phyloP scores from a whole-genome alignment of 1,140 invertebrate species.

The Reticulitermes speratus region DNA sequence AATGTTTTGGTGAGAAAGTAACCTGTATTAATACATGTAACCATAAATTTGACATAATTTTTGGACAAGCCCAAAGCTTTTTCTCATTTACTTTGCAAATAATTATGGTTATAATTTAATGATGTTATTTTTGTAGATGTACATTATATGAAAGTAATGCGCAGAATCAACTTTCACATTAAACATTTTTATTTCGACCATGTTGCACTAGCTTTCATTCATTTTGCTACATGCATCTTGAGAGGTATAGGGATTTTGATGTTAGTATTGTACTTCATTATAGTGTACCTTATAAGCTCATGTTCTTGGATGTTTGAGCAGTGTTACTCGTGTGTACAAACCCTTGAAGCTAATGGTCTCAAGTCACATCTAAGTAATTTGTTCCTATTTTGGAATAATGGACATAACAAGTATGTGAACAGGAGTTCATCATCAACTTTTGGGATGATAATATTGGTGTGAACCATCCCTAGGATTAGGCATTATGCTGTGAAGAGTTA shows the following conservation, averaged over 20 bases:
- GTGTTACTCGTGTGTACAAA: not conserved
- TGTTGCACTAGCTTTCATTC: not conserved
- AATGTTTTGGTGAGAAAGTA: too few relatives aligned
- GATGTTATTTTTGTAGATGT: not conserved
- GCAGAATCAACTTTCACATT: not conserved
- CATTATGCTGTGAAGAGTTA: too few relatives aligned
- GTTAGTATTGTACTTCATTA: not conserved
- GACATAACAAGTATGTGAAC: too few relatives aligned
- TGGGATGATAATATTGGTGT: too few relatives aligned
- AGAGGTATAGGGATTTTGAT: not conserved
- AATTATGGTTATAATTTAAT: not conserved
- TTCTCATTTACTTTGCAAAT: not conserved
- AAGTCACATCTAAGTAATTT: not conserved
- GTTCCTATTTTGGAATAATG: not conserved
- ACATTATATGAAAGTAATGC: not conserved
- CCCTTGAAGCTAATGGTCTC: not conserved
- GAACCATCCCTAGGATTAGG: too few relatives aligned
- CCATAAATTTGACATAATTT: constrained; percentile 9
- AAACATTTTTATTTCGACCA: not conserved
- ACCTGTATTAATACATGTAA: not conserved
- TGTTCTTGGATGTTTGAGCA: not conserved
- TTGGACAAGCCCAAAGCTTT: not conserved
- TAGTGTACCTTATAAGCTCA: not conserved
- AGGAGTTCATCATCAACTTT: too few relatives aligned
- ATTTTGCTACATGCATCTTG: constrained; percentile 7